phyloP scores from a whole-genome alignment of 2,113 vertebrate genomes.

The Beaufortia kweichowensis region DNA sequence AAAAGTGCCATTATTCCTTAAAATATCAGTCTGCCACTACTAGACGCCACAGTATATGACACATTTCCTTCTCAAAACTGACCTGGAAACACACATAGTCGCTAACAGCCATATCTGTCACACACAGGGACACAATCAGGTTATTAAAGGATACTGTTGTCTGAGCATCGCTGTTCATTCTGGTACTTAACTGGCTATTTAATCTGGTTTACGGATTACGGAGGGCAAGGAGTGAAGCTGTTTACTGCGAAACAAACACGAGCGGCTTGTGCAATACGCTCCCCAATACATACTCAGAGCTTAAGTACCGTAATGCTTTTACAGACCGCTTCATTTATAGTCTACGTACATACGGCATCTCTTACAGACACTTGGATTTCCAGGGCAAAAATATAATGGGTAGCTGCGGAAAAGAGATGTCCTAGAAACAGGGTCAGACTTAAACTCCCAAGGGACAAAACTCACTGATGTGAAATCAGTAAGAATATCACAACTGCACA shows the following conservation, averaged over 20 bases:
- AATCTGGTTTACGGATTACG: slow-evolving; percentile 37
- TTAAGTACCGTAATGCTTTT: background rate
- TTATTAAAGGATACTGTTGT: background rate
- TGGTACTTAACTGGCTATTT: slow-evolving; percentile 28
- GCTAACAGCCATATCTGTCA: background rate
- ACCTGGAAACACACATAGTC: slow-evolving; percentile 30
- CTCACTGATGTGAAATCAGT: slow-evolving; percentile 66
- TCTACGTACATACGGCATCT: slow-evolving; percentile 29
- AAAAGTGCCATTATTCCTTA: background rate
- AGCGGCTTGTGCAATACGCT: slow-evolving; percentile 47
- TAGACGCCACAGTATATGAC: background rate
- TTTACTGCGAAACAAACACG: slow-evolving; percentile 7
- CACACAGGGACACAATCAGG: background rate
- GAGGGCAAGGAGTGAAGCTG: slow-evolving; percentile 7
- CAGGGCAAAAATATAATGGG: slow-evolving; percentile 46
- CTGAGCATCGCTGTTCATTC: background rate
- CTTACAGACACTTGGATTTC: slow-evolving; percentile 44
- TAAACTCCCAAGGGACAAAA: slow-evolving; percentile 58
- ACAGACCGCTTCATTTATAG: slow-evolving; percentile 1
- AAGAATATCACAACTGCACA: slow-evolving; percentile 22
- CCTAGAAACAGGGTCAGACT: slow-evolving; percentile 70
- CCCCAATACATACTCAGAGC: background rate
- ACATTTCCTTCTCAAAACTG: slow-evolving; percentile 7
- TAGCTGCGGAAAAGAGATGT: slow-evolving; percentile 59
- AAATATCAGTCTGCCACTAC: background rate